Percentiles rank a stretch among this genome's conserved stretches.
Conservation (phyloP, 2,113 vertebrate species). For the Bubo bubo region DNA sequence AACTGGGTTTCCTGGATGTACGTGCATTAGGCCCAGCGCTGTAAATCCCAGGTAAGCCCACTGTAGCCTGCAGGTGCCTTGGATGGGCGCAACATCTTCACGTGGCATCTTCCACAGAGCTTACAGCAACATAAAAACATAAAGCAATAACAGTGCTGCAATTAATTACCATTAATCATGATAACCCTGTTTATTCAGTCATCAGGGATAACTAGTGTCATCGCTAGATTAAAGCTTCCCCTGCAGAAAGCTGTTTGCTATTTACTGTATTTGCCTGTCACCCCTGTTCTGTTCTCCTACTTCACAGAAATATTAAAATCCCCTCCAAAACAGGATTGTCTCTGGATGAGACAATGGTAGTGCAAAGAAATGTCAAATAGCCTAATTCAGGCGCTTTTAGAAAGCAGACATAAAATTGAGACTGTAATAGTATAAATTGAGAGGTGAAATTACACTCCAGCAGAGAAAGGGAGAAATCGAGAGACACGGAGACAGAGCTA, state of each 20-base stretch:
- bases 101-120: neutral
- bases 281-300: neutral
- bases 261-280: neutral
- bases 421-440: neutral
- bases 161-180: neutral
- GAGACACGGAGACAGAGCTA: neutral
- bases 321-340: neutral
- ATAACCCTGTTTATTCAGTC: neutral
- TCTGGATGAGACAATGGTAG: neutral
- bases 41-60: neutral
- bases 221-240: neutral
- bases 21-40: neutral
- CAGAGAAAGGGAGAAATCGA: neutral
- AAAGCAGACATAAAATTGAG: constrained; percentile 8
- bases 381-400: neutral
- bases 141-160: neutral
- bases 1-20: neutral
- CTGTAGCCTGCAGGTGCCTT: neutral
- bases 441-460: neutral
- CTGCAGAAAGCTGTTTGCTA: neutral
- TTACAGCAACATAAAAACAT: neutral
- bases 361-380: neutral
- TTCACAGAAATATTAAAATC: neutral
- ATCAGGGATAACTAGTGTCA: neutral
- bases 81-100: neutral